These are phyloP conservation scores for Macrophya annulata DNA, from an alignment of 2,888 invertebrate species.

Conservation along the genomic window DNA sequence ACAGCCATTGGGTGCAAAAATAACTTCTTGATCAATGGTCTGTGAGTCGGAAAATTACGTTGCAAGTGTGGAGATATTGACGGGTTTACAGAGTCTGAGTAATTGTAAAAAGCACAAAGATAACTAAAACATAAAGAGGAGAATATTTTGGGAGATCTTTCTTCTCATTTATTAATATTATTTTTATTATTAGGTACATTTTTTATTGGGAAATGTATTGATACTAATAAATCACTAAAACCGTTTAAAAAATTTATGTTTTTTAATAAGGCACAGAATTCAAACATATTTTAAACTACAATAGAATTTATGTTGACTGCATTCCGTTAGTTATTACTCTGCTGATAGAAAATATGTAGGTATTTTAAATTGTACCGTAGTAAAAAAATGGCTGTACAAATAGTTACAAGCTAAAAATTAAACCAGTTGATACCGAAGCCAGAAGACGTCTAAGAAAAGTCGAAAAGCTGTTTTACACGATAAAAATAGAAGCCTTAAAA, in stretches of 20 bases:
- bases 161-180: not conserved
- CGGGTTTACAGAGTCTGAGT: slow-evolving; percentile 19
- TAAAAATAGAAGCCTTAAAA: not conserved
- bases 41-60: slow-evolving; percentile 13
- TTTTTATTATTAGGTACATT: not conserved
- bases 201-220: not conserved
- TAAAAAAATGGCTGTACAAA: not conserved
- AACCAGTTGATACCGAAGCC: not conserved
- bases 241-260: not conserved
- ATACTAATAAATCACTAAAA: not conserved
- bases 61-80: not conserved
- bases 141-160: not conserved
- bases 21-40: slow-evolving; percentile 71
- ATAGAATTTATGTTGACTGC: not conserved
- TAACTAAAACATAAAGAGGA: slow-evolving; percentile 12
- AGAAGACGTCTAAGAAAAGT: not conserved
- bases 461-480: not conserved
- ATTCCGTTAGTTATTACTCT: not conserved
- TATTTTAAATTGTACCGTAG: not conserved
- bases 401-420: not conserved
- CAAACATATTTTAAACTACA: not conserved
- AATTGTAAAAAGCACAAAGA: slow-evolving; percentile 45
- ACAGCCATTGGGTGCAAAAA: slow-evolving; percentile 74
- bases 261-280: not conserved
- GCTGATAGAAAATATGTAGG: not conserved